A percentile compares a stretch with the other conserved stretches of the same genome.
Evolutionary conservation across 2,797 vertebrate species (phyloP).

Genomic region (Naso thynnoides): DNA sequence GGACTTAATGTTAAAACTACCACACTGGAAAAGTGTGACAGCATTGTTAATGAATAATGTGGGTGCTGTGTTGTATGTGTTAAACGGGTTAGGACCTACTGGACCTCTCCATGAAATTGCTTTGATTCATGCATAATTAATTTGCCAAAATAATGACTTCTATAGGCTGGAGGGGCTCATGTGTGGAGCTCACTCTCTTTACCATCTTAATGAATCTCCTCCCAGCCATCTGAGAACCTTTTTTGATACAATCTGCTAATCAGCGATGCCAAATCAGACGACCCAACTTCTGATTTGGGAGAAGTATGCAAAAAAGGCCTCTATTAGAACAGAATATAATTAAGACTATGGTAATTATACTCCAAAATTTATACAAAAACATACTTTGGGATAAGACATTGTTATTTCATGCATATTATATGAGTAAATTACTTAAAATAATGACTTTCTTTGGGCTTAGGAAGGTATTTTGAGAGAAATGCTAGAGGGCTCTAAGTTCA

Average conservation of each 20-base stretch:
- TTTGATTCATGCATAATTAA: conserved; percentile 68
- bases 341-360: background rate
- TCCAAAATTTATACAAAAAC: conserved; percentile 3
- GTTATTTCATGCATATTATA: background rate
- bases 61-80: background rate
- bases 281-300: conserved; percentile 26
- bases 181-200: conserved; percentile 41
- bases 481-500: conserved; percentile 5
- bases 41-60: conserved; percentile 9
- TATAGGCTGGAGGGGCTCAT: conserved; percentile 43
- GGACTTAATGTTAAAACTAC: conserved; percentile 2
- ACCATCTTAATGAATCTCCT: conserved; percentile 47
- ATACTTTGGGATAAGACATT: conserved; percentile 1
- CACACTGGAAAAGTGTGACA: conserved; percentile 5
- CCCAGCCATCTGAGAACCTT: conserved; percentile 25
- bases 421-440: background rate
- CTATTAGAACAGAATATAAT: conserved; percentile 9
- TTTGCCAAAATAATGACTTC: conserved; percentile 63
- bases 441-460: background rate
- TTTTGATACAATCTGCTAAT: conserved; percentile 46
- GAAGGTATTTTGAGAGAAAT: conserved; percentile 19
- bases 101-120: conserved; percentile 49
- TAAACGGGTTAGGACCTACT: conserved; percentile 42
- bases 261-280: conserved; percentile 27
- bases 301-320: conserved; percentile 20